Evolutionary conservation across 2,888 invertebrate genomes (phyloP), one percentile per base, ranked within the genome.

Genomic region (Polydrusus pterygomalis): DNA sequence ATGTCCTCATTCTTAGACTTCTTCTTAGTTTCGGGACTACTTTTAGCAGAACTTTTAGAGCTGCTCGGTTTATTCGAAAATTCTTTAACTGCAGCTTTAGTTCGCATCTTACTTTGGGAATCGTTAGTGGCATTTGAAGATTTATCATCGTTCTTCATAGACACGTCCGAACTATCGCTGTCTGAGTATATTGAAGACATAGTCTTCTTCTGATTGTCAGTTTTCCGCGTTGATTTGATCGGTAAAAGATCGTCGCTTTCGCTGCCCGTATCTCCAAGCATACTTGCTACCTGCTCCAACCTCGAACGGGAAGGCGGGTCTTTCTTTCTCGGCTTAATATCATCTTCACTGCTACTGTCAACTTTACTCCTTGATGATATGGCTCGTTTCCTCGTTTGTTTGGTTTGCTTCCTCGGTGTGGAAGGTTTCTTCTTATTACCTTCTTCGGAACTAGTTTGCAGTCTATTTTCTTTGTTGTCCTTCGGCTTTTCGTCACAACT

Each of bases 81-180:
- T 85, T 95, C 95, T 87, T 96, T 96, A 87, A 95, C 93, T 10
- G 95, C 94, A 15, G 94, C 95, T 88, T 96, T 96, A 13, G 95
- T 96, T 81, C 95, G 90, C 78, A 95, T 90, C 58, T 89, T 89
- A 80, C 91, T 89, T 84, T 92, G 92, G 7, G 92, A 92, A 87
- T 94, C 93, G 83, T 91, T 93, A 0, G 91, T 89, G 43, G 91
- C 91, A 82, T 90, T 91, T 0, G 91, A 90, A 15, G 92, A 91
- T 79, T 89, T 89, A 67, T 90, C 91, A 62, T 90, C 89, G 82
- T 91, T 91, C 1, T 89, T 87, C 83, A 92, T 93, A 0, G 93
- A 90, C 43, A 88, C 85, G 81, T 89, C 90, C 18, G 88, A 86
- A 79, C 87, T 89, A 82, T 94, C 94, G 80, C 94, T 94, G 81